phyloP scores from a whole-genome alignment of 1,140 invertebrate species.

The Bombus huntii region DNA sequence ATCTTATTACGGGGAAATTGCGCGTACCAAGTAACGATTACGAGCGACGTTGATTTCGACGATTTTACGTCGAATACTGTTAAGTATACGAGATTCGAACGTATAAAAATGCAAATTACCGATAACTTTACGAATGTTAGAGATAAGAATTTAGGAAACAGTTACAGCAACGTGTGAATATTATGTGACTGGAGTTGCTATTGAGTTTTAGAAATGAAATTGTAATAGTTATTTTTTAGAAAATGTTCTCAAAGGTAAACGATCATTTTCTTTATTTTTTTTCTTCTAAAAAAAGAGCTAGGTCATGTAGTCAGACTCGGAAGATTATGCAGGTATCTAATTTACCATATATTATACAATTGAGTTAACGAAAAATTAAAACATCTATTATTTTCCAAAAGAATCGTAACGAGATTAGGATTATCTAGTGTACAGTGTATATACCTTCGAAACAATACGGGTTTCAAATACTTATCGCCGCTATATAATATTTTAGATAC shows the following conservation, averaged over 20 bases:
- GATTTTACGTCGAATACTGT: not conserved
- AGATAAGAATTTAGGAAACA: not conserved
- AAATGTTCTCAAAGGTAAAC: not conserved
- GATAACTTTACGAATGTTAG: not conserved
- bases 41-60: not conserved
- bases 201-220: no score
- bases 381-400: no score
- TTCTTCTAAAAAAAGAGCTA: not conserved
- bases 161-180: no score
- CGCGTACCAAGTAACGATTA: not conserved
- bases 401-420: no score
- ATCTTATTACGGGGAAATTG: not conserved
- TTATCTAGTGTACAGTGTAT: no score
- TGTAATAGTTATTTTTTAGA: not conserved
- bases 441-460: no score
- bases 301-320: accelerated
- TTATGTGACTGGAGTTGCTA: not conserved
- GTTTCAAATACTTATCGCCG: no score
- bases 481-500: no score
- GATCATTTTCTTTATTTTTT: not conserved
- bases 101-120: not conserved
- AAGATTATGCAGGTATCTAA: not conserved
- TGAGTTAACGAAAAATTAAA: no score
- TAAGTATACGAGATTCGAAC: no score
- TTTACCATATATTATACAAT: no score